Base-by-base conservation (phyloP, 2,113 vertebrate species). In the Pygoscelis adeliae region DNA sequence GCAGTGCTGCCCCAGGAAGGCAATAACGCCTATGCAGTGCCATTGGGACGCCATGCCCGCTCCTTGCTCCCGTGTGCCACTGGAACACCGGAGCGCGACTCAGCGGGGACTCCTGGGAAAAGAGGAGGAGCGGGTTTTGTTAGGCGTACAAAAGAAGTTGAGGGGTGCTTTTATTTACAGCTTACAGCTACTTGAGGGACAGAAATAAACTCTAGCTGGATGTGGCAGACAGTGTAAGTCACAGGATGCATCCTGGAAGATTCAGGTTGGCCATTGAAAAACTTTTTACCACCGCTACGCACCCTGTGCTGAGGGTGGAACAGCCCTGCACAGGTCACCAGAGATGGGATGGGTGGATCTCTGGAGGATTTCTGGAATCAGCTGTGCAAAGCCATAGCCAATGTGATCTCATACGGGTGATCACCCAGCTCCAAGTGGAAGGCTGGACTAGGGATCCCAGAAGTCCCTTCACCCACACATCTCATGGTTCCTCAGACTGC, bases 21-120 rank as follows among this genome's bases (percentile, higher is more conserved):
- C 30, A 29, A 0, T 34, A 25, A 40, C 9, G 14, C 36, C 55
- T 55, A 4, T 0, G 1, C 1, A 36, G 23, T 13, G 38, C 14
- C 42, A 18, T 20, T 34, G 42, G 27, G 15, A 81, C 12, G 18
- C 36, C 14, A 26, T 47, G 34, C 36, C 65, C 7, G 1, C 42
- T 26, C 23, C 13, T 73, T n/a, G 20, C 40, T 77, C 73, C 49
- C 22, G 1, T 9, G 13, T 62, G 55, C 63, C 50, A 17, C 44
- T 65, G 17, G 40, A 73, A 58, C 38, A 30, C 29, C n/a, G 61
- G 76, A 96, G 80, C 56, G 26, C 29, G 52, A 18, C 42, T 42
- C 42, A 42, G 42, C 26, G 63, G 34, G n/a, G 7, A 13, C 42
- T 85, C 42, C 26, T 59, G 32, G 42, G 80, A 83, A 81, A 42